Evolutionary conservation across 2,888 invertebrate genomes (phyloP).

Genomic region (Lagria hirta): DNA sequence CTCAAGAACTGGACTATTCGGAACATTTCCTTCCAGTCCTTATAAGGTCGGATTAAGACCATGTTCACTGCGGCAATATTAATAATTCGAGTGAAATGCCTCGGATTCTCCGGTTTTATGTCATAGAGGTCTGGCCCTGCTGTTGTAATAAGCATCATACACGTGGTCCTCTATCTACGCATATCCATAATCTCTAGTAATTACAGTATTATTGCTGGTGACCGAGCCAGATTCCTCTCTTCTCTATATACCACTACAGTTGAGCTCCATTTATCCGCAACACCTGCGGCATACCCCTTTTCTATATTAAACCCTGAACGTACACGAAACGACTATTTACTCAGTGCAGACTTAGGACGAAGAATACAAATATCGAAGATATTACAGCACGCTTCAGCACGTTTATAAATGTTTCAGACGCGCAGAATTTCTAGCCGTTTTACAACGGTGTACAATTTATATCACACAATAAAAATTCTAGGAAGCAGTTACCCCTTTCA

Average conservation of each 20-base stretch:
- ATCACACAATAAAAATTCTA: too few species aligned
- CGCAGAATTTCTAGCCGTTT: too few species aligned
- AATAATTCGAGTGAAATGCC: constrained; percentile 20
- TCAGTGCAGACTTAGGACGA: constrained; percentile 25
- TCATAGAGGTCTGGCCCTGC: constrained; percentile 12
- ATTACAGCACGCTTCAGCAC: constrained; percentile 36
- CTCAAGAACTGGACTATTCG: too few species aligned
- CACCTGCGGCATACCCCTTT: constrained; percentile 30
- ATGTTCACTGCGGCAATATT: constrained; percentile 11
- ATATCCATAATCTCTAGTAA: constrained; percentile 19
- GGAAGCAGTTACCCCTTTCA: too few species aligned
- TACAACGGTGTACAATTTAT: too few species aligned
- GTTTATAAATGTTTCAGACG: constrained; percentile 34
- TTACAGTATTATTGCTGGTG: constrained; percentile 22
- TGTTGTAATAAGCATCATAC: constrained; percentile 24
- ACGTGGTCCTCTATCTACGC: constrained; percentile 19
- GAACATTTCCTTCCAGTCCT: too few species aligned
- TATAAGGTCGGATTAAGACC: constrained; percentile 6
- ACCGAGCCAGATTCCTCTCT: constrained; percentile 17
- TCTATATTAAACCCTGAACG: constrained; percentile 32
- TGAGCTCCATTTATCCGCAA: constrained; percentile 20
- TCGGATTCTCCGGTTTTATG: constrained; percentile 20
- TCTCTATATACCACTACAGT: constrained; percentile 11
- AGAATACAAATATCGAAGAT: constrained; percentile 38
- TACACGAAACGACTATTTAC: constrained; percentile 34